Base-by-base conservation (phyloP, 2,888 invertebrate species). In the Drosophila mercatorum region DNA sequence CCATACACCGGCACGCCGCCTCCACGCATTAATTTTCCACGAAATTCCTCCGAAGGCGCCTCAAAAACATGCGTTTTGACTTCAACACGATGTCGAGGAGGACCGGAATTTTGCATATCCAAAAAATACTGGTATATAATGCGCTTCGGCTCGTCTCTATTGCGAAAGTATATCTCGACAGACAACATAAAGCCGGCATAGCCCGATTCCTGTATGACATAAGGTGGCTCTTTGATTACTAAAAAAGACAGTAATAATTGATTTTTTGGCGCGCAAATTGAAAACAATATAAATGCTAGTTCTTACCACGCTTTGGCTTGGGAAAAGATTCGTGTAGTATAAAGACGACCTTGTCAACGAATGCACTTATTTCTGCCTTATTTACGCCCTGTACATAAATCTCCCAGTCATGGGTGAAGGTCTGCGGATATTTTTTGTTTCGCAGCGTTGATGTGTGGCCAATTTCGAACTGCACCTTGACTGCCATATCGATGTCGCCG, bases 341-440 rank as follows among this genome's bases (percentile, higher is more conserved):
- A 92, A 98, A 98, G 34, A 98, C 96, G 75, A 97, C 96, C 95
- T 97, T 98, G 72, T 98, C 98, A 65, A 98, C 96, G 94, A 97
- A 99, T 92, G 96, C 95, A 90, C 97, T 96, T 86, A 99, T 97
- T 91, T 97, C 96, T 79, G 96, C 95, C 83, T 96, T 96, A 91
- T 98, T 97, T 80, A 95, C 95, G 62, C 98, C 98, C 90, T 97
- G 95, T 28, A 99, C 97, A 94, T 96, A 98, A 61, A 99, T 96
- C 93, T 97, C 97, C 99, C 99, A 99, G 93, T 99, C 98, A 94
- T 99, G 99, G 82, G 98, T 99, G 92, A 97, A 98, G 53, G 98
- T 98, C 92, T 98, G 97, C 28, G 95, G 95, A 14, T 98, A 97
- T 86, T 95, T 95, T 92, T 97, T 96, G 61, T 95, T 95, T 90